Base-by-base conservation (phyloP, 2,113 vertebrate genomes). In the Indicator maculatus region DNA sequence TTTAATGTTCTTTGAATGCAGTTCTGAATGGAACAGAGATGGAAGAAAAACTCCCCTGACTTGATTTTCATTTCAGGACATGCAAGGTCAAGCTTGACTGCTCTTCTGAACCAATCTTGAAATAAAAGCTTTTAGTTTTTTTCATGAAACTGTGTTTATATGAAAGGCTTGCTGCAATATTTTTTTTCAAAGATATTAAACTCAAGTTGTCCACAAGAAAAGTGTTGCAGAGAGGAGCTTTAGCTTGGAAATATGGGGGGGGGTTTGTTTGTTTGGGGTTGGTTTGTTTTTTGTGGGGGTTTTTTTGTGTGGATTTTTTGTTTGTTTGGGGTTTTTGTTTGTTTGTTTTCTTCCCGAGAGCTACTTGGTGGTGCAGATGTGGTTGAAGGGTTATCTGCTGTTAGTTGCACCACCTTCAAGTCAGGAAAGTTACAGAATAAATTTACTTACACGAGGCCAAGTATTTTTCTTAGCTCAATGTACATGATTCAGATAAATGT, bases 361-460 rank as follows among this genome's bases (percentile, higher is more conserved):
- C 30, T 45, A 5, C 38, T 84, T 44, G 38, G 55, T 88, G 41
- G 17, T 69, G 20, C 33, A 27, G 28, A 67, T 41, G 45, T 70
- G 30, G 4, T 70, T 86, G 0, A 1, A 19, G n/a, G 31, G 23
- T 60, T 82, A 24, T 10, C 13, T 63, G 38, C 26, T 0, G 0
- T 80, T 63, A 36, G 28, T 38, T 79, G 31, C 24, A 33, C 5
- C 14, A 11, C 31, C 53, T 0, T 53, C 7, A 7, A 39, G 7
- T 74, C n/a, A 38, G 20, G 24, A 71, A 11, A 38, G 3, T 86
- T 70, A 45, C 9, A 73, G 47, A 78, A 52, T 59, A 52, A 91
- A 77, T 23, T 70, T 73, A 27, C 31, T 18, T 30, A 67, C 47
- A 59, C 39, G 36, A 79, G 17, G 33, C 7, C 59, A 52, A 64